Evolutionary conservation across 2,113 vertebrate species (phyloP), one percentile per base, ranked within the genome.

Genomic region (Nymphicus hollandicus): DNA sequence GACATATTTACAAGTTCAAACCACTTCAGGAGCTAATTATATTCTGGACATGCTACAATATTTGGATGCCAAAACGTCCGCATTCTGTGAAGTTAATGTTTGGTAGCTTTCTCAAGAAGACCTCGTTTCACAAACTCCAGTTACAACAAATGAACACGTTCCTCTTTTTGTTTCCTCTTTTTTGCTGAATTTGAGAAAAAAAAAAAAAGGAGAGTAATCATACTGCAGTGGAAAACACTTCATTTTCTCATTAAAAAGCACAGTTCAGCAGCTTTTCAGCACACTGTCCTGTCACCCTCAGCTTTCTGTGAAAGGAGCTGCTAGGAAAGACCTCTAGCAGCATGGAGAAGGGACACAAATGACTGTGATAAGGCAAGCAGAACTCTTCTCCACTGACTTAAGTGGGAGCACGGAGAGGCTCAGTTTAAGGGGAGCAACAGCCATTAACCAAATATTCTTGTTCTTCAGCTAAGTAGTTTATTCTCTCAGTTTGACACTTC

Each of bases 121-220:
- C 83, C 80, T 98, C 39, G 33, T 95, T 98, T 98, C 97, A 97
- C 79, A 82, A 97, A 98, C 93, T 96, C 93, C 81, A 96, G 96
- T 97, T 97, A 91, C 97, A 98, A 97, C 96, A 97, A 97, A 97
- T 97, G 97, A 98, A 95, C 83, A 95, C 41, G 96, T 98, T 98
- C 97, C 97, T 96, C 96, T 98, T 98, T 97, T 96, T 97, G 76
- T 97, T 98, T 98, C 98, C 97, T 96, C 97, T 98, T 96, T 97
- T 97, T 95, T 97, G 94, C 88, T 97, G 96, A 98, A 96, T 96
- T 96, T 84, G 84, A 94, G 90, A 89, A 91, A 96, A 95, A 96
- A 95, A 89, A 91, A 96, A 95, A 96, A 95, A 94, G 91, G 81
- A 95, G 7, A 47, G 74, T 53, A 86, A 94, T 88, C 95, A 81